These are phyloP conservation scores for Taxidea taxus DNA, from an alignment of 2,113 vertebrate species.

Conservation along the genomic window DNA sequence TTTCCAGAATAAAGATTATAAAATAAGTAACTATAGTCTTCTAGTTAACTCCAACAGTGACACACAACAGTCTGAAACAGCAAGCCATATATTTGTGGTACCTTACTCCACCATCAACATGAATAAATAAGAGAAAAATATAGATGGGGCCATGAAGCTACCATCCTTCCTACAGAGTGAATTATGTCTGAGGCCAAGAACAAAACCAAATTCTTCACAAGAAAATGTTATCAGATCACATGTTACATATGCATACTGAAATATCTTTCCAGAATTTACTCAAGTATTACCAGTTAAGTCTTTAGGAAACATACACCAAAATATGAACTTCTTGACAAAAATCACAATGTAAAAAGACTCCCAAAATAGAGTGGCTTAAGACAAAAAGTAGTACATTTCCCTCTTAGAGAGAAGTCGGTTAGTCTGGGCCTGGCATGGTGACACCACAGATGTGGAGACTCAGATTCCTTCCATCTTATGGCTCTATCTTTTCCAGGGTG, in stretches of 20 bases:
- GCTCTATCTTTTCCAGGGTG: background rate
- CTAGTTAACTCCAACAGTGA: background rate
- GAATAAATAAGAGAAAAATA: slow-evolving; percentile 47
- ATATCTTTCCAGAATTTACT: background rate
- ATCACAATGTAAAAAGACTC: background rate
- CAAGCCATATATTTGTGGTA: background rate
- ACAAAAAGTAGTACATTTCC: background rate
- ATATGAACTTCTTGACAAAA: background rate
- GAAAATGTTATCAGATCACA: background rate
- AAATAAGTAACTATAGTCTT: slow-evolving; percentile 32
- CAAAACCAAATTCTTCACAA: slow-evolving; percentile 1
- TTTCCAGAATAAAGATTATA: background rate
- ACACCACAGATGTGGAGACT: background rate
- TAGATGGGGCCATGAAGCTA: background rate
- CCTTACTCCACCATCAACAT: background rate
- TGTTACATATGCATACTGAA: background rate
- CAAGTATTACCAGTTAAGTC: background rate
- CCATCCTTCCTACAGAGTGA: background rate
- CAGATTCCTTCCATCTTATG: background rate
- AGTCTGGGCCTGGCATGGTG: background rate
- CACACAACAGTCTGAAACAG: slow-evolving; percentile 6
- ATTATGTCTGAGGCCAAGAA: slow-evolving; percentile 26
- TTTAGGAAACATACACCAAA: background rate
- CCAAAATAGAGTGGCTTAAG: background rate
- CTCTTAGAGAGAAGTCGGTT: background rate